Percentiles rank a stretch among this genome's conserved stretches.
Evolutionary conservation across 1,140 invertebrate species (phyloP).

Genomic region (Aradophagus sp.): DNA sequence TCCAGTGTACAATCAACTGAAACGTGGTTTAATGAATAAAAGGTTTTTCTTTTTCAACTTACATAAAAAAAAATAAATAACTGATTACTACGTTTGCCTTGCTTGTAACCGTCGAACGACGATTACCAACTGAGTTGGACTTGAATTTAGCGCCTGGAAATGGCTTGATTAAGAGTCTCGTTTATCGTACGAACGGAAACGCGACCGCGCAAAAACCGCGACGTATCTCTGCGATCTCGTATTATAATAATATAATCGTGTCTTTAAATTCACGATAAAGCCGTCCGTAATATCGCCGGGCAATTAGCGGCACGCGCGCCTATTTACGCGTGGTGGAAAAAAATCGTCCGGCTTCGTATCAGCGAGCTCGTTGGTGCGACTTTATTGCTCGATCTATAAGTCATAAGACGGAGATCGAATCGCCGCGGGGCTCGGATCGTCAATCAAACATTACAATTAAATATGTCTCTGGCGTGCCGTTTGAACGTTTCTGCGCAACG

Average conservation of each 20-base stretch:
- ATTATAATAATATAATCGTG: conserved; percentile 42
- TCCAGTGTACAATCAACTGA: no score
- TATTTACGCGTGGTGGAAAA: conserved; percentile 35
- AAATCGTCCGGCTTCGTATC: conserved; percentile 50
- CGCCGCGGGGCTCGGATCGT: conserved; percentile 28
- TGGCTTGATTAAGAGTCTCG: no score
- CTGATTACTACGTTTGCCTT: no score
- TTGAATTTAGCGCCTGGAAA: no score
- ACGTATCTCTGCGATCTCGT: conserved; percentile 29
- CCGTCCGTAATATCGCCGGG: conserved; percentile 34
- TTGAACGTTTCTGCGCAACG: conserved; percentile 17
- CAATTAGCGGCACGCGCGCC: conserved; percentile 55
- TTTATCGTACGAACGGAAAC: conserved; percentile 12
- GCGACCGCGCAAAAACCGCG: conserved; percentile 7
- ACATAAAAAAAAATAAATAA: no score
- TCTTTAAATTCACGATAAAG: conserved; percentile 43
- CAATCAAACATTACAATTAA: conserved; percentile 53
- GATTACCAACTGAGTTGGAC: no score
- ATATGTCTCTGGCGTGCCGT: conserved; percentile 12
- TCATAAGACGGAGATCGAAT: conserved; percentile 39
- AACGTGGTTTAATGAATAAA: no score
- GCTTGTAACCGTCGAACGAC: no score
- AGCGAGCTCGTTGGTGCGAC: conserved; percentile 14
- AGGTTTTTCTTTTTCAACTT: no score
- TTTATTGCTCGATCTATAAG: conserved; percentile 41